A percentile compares a stretch with the other conserved stretches of the same genome.
phyloP scores from a whole-genome alignment of 2,113 vertebrate species.

The Tonatia bakeri region DNA sequence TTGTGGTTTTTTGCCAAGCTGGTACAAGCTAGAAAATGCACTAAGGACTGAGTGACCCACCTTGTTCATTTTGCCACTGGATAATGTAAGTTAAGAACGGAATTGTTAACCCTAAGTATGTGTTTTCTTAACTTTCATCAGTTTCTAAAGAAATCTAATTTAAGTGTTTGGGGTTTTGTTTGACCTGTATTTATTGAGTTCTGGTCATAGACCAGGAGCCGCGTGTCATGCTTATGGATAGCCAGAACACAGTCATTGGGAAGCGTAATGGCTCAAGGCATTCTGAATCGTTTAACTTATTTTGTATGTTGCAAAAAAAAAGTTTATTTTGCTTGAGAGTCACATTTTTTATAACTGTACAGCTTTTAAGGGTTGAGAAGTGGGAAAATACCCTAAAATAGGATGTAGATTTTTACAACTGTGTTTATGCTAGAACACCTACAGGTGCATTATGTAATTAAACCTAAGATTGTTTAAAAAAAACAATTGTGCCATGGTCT shows the following conservation, averaged over 20 bases:
- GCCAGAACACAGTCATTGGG: conserved; percentile 60
- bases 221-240: conserved; percentile 39
- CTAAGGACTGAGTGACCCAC: conserved; percentile 59
- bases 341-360: conserved; percentile 72
- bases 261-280: conserved; percentile 58
- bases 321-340: conserved; percentile 77
- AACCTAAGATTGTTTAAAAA: conserved; percentile 71
- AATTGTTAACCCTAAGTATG: conserved; percentile 57
- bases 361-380: conserved; percentile 70
- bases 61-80: conserved; percentile 74
- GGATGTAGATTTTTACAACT: conserved; percentile 73
- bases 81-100: conserved; percentile 68
- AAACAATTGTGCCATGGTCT: conserved; percentile 67
- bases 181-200: conserved; percentile 72
- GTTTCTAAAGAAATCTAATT: conserved; percentile 65
- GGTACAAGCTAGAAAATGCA: conserved; percentile 54
- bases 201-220: conserved; percentile 62
- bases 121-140: conserved; percentile 68
- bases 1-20: conserved; percentile 50
- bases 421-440: conserved; percentile 69
- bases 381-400: conserved; percentile 71
- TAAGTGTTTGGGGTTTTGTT: conserved; percentile 64
- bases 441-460: conserved; percentile 73
- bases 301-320: conserved; percentile 78
- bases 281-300: conserved; percentile 80